These are phyloP conservation scores for Sus scrofa DNA, from an alignment of 2,113 vertebrate genomes.

Conservation along the genomic window DNA sequence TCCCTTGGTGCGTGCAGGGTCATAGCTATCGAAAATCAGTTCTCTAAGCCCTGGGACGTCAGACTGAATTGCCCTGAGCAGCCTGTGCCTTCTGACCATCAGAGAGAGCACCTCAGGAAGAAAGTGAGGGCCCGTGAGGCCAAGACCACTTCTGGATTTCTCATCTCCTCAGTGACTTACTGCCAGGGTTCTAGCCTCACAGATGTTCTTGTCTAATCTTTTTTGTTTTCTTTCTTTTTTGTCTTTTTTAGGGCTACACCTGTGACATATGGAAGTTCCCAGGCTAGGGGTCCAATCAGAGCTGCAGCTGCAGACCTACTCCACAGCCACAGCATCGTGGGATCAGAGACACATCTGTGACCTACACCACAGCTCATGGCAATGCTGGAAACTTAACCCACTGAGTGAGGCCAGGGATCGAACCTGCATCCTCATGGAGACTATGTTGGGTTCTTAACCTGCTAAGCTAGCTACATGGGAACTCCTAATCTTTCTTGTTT, in stretches of 20 bases:
- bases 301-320: too few species aligned
- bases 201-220: background rate
- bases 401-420: too few species aligned
- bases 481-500: background rate
- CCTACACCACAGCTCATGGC: too few species aligned
- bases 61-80: background rate
- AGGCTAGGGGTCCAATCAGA: too few species aligned
- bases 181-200: background rate
- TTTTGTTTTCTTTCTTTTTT: background rate
- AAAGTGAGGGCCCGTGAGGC: background rate
- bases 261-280: too few species aligned
- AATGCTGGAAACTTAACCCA: too few species aligned
- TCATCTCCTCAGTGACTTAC: background rate
- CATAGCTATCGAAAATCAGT: constrained; percentile 1
- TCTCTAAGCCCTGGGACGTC: background rate
- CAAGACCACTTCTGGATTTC: background rate
- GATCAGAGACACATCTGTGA: too few species aligned
- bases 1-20: background rate
- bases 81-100: background rate
- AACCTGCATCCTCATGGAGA: too few species aligned
- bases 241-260: too few species aligned
- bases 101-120: background rate
- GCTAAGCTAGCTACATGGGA: too few species aligned
- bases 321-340: too few species aligned
- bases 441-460: too few species aligned